Conservation (phyloP, 2,888 invertebrate species). For the Muscina levida region DNA sequence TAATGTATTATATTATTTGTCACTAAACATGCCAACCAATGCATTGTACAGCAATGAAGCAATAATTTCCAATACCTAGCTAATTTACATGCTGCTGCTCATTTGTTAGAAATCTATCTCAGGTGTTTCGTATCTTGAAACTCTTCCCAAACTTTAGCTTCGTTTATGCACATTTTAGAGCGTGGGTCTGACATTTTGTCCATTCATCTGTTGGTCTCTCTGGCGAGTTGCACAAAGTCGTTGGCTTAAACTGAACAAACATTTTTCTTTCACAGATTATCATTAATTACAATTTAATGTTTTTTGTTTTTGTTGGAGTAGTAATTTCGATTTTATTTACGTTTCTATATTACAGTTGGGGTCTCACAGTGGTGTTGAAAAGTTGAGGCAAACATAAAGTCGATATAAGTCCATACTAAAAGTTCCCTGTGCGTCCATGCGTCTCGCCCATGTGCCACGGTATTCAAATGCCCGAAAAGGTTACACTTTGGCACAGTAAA, state of each 20-base stretch:
- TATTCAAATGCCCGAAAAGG: constrained; percentile 31
- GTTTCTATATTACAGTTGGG: background rate
- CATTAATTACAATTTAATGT: constrained; percentile 64
- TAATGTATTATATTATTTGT: constrained; percentile 30
- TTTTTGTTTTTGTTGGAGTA: constrained; percentile 13
- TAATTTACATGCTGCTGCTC: no score
- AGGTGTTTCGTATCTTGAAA: constrained; percentile 62
- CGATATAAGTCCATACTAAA: constrained; percentile 16
- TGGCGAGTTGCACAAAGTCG: background rate
- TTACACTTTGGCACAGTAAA: constrained; percentile 34
- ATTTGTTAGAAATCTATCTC: constrained; percentile 47
- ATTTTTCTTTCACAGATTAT: constrained; percentile 55
- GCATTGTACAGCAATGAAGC: no score
- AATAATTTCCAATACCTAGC: no score
- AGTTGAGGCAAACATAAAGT: constrained; percentile 55
- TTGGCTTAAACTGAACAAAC: background rate
- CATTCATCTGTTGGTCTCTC: background rate
- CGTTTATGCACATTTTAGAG: background rate
- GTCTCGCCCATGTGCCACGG: background rate
- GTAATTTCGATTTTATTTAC: constrained; percentile 50
- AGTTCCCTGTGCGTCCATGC: background rate
- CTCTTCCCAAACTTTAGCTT: constrained; percentile 49
- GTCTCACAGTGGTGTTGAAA: constrained; percentile 38
- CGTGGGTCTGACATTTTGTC: background rate
- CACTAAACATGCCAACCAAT: constrained; percentile 31